A percentile compares a stretch with the other conserved stretches of the same genome.
phyloP scores from a whole-genome alignment of 1,140 invertebrate genomes.

The Meloidogyne floridensis region DNA sequence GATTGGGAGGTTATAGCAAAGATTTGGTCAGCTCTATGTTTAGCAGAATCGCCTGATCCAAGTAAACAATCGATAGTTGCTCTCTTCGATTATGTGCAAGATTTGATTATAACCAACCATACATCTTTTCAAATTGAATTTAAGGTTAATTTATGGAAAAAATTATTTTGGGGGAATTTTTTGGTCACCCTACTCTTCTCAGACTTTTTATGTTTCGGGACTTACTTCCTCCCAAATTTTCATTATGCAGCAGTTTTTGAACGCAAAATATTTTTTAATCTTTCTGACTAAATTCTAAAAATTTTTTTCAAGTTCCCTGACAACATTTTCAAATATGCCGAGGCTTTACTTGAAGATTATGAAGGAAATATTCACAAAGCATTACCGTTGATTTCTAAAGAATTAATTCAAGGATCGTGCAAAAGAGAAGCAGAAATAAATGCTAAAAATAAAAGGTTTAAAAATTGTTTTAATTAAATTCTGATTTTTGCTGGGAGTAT shows the following conservation, averaged over 20 bases:
- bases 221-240: constrained; percentile 68
- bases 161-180: too few relatives aligned
- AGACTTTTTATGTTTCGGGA: too few relatives aligned
- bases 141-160: constrained; percentile 29
- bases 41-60: background rate
- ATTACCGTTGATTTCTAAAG: constrained; percentile 16
- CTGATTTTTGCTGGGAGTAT: too few relatives aligned
- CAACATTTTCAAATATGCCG: constrained; percentile 38
- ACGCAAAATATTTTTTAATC: too few relatives aligned
- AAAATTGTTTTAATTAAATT: background rate
- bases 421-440: background rate
- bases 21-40: constrained; percentile 75
- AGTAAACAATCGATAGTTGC: constrained; percentile 80
- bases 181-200: too few relatives aligned
- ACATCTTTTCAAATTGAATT: constrained; percentile 69
- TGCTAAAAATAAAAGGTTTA: background rate
- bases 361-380: constrained; percentile 39
- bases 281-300: background rate
- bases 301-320: constrained; percentile 52
- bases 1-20: constrained; percentile 76
- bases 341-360: constrained; percentile 38
- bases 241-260: too few relatives aligned
- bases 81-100: constrained; percentile 73
- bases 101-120: constrained; percentile 68
- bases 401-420: constrained; percentile 21